A percentile compares a stretch with the other conserved stretches of the same genome.
phyloP scores from a whole-genome alignment of 2,888 invertebrate genomes.

The Trichopria drosophilae region DNA sequence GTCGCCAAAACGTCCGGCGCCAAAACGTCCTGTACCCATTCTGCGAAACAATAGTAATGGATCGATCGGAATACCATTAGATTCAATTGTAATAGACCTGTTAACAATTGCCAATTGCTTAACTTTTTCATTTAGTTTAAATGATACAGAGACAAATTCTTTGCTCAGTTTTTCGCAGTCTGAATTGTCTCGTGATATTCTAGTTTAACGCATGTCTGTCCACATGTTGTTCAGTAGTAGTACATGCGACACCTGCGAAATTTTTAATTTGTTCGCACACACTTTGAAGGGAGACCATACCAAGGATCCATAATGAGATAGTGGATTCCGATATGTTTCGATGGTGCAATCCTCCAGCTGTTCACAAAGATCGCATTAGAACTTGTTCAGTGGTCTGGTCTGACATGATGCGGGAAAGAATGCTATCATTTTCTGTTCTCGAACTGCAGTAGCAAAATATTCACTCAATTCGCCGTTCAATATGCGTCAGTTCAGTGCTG shows the following conservation, averaged over 20 bases:
- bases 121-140: conserved; percentile 34
- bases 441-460: too few relatives aligned
- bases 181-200: not conserved
- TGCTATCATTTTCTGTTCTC: too few relatives aligned
- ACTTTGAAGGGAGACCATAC: not conserved
- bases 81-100: not conserved
- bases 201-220: not conserved
- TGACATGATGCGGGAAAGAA: too few relatives aligned
- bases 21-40: too few relatives aligned
- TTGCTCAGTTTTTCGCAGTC: conserved; percentile 8
- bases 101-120: not conserved
- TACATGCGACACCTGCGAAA: not conserved
- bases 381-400: too few relatives aligned
- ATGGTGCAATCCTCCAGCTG: too few relatives aligned
- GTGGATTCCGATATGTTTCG: too few relatives aligned
- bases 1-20: too few relatives aligned
- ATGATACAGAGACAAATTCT: conserved; percentile 36
- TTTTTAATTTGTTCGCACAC: not conserved
- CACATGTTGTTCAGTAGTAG: too few relatives aligned
- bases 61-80: not conserved
- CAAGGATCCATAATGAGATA: not conserved
- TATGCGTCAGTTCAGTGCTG: too few relatives aligned
- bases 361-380: not conserved
- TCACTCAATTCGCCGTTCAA: too few relatives aligned
- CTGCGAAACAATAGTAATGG: not conserved